phyloP scores from a whole-genome alignment of 2,888 invertebrate genomes.

The Limulus polyphemus region DNA sequence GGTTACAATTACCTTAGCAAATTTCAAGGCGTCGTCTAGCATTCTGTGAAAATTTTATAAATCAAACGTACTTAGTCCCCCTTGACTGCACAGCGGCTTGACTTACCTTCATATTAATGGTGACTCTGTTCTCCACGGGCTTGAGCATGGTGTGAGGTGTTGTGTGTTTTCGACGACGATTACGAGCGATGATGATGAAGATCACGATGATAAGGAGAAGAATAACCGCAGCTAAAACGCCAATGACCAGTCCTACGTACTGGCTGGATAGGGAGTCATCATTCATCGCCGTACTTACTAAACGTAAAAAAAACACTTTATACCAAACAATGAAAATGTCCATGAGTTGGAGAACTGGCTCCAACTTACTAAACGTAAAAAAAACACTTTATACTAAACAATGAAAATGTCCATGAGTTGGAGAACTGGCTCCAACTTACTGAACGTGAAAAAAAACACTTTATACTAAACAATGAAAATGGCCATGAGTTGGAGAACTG shows the following conservation, averaged over 20 bases:
- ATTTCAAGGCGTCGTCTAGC: too few relatives aligned
- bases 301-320: not conserved
- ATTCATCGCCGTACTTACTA: conserved; percentile 26
- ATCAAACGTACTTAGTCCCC: too few relatives aligned
- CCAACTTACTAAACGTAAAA: conserved; percentile 20
- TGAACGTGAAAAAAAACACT: conserved; percentile 1
- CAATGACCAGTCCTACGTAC: conserved; percentile 62
- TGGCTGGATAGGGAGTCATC: conserved; percentile 44
- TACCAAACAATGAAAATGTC: too few relatives aligned
- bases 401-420: too few relatives aligned
- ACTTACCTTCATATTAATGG: conserved; percentile 54
- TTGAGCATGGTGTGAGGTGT: conserved; percentile 35
- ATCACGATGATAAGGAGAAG: conserved; percentile 58
- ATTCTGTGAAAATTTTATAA: too few relatives aligned
- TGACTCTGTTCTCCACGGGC: conserved; percentile 43
- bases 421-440: conserved; percentile 21
- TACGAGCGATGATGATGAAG: conserved; percentile 56
- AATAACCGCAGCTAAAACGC: conserved; percentile 59
- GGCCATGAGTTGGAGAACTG: too few relatives aligned
- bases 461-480: too few relatives aligned
- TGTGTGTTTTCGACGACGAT: conserved; percentile 51
- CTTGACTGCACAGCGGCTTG: not conserved
- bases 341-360: too few relatives aligned
- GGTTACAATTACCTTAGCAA: too few relatives aligned
- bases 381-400: too few relatives aligned